Base-by-base conservation (phyloP, 2,113 vertebrate species). In the Scolopax mira region DNA sequence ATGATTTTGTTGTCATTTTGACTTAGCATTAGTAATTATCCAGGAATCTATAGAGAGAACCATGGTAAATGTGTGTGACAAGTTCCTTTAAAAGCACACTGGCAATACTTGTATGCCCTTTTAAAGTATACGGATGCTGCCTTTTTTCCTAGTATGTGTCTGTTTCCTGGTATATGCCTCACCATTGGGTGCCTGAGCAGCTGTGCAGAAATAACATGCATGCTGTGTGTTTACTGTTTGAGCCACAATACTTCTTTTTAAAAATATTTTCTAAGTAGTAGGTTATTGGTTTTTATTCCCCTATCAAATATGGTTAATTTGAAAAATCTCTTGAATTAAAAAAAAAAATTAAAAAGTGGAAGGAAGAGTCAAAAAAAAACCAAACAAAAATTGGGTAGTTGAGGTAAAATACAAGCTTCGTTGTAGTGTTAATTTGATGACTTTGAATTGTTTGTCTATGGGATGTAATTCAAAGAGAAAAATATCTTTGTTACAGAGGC, bases 401-500 rank as follows among this genome's bases (percentile, higher is more conserved):
- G 33, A 60, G 12, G 44, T 55, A 69, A 72, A 64, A 7, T 3
- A 9, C 7, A 17, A 0, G 66, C 3, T 58, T 70, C 5, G 3
- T 35, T 64, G 7, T 17, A 8, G 5, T 33, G 21, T 42, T 24
- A 25, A 48, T 57, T 83, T 31, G 35, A 8, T 23, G 28, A 12
- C 6, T 79, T 62, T 91, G 44, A 35, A 7, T 24, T n/a, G 19
- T 24, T 65, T 33, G 11, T 78, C 5, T 31, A 1, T 44, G 21
- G 24, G 35, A 13, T 71, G 15, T 30, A 73, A 8, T 57, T 90
- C 48, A 79, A 41, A 73, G 57, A 66, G 39, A 23, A 24, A 66
- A 82, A 39, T 65, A 9, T 3, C 89, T 89, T 89, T 49, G 58
- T 80, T 89, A 17, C 77, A 98, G 98, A 98, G 99, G 98, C 98